Evolutionary conservation across 2,113 vertebrate genomes (phyloP).

Genomic region (Varanus komodoensis): DNA sequence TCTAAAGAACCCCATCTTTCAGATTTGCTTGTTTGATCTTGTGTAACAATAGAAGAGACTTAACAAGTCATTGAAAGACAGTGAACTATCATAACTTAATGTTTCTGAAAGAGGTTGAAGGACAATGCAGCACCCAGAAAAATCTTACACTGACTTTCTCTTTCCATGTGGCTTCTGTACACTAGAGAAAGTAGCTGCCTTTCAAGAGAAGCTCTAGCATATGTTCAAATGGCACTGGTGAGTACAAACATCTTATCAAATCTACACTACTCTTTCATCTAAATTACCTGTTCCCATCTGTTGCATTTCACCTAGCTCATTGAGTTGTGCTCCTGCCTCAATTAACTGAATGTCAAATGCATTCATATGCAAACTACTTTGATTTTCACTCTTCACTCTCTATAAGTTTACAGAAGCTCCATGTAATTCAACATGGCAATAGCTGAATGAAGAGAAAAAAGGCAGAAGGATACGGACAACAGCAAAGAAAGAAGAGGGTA

Average conservation of each 20-base stretch:
- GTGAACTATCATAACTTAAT: not conserved
- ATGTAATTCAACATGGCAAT: not conserved
- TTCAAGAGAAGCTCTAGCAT: not conserved
- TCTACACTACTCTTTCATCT: too few species aligned
- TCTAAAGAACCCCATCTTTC: not conserved
- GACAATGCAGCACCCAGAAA: not conserved
- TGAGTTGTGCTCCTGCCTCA: not conserved
- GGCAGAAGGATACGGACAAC: not conserved
- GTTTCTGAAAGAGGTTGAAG: not conserved
- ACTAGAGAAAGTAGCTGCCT: not conserved
- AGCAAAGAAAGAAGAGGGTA: not conserved
- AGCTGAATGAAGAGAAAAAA: not conserved
- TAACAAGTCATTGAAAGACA: not conserved
- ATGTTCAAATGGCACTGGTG: not conserved
- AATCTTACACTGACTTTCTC: not conserved
- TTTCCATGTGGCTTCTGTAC: not conserved
- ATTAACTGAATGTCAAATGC: not conserved
- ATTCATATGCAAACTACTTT: not conserved
- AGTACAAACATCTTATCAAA: not conserved
- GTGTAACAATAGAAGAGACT: not conserved
- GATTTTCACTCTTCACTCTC: not conserved
- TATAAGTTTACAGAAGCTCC: not conserved
- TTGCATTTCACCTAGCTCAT: not conserved
- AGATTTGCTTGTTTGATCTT: not conserved
- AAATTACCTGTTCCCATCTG: not conserved